These are phyloP conservation scores for Acipenser oxyrinchus DNA, from an alignment of 2,797 vertebrate species.

Conservation along the genomic window DNA sequence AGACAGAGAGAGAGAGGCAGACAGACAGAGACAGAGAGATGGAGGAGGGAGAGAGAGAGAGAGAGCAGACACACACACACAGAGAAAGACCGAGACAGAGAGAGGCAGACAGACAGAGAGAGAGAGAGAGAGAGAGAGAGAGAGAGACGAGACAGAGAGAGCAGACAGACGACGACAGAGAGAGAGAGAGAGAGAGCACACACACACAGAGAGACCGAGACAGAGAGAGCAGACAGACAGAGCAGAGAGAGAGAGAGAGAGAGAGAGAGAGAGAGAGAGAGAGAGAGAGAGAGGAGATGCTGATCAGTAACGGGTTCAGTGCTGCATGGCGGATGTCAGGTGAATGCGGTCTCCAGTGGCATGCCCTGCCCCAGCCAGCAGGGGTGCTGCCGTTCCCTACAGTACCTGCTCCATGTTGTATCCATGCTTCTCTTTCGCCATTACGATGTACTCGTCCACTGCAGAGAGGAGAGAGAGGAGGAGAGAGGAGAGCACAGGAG, in stretches of 20 bases:
- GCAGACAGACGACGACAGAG: not conserved
- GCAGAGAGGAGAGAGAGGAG: no score
- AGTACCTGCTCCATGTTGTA: no score
- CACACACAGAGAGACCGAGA: rapidly evolving
- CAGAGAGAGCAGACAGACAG: not conserved
- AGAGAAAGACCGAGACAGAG: no score
- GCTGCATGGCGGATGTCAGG: not conserved
- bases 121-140: conserved; percentile 17
- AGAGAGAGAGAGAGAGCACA: not conserved
- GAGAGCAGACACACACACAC: rapidly evolving
- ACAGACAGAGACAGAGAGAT: not conserved
- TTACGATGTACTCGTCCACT: no score
- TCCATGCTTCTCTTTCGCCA: no score
- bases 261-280: not conserved
- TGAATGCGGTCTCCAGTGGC: no score
- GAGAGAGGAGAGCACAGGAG: no score
- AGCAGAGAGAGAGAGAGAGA: conserved; percentile 19
- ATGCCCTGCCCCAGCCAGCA: no score
- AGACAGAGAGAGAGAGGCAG: conserved; percentile 11
- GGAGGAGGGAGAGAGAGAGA: no score
- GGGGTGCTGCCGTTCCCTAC: no score
- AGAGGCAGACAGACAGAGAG: not conserved
- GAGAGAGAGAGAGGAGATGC: not conserved
- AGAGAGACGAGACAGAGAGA: conserved; percentile 5
- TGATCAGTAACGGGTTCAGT: not conserved